Conservation (phyloP, 2,113 vertebrate species). For the Oncorhynchus clarkii region DNA sequence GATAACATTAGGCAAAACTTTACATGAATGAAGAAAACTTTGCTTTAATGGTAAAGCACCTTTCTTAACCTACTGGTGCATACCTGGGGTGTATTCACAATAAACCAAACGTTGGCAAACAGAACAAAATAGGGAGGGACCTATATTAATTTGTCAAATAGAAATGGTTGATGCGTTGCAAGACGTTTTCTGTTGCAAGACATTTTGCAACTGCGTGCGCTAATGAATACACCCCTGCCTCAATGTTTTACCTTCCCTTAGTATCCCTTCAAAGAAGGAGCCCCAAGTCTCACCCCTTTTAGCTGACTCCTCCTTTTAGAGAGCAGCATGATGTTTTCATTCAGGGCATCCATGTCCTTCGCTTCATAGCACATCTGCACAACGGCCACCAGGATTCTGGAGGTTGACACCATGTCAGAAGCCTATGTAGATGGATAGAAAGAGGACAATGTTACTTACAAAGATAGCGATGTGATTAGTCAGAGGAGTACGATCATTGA, state of each 20-base stretch:
- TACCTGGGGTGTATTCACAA: too few relatives aligned
- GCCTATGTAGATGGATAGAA: slow-evolving; percentile 73
- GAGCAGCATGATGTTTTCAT: slow-evolving; percentile 97
- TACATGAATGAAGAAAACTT: neutral
- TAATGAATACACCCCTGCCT: too few relatives aligned
- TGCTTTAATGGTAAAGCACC: neutral
- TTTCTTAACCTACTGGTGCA: too few relatives aligned
- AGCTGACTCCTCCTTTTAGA: slow-evolving; percentile 96
- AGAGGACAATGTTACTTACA: neutral
- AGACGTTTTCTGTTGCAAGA: too few relatives aligned
- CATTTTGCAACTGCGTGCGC: too few relatives aligned
- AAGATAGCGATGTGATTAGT: neutral
- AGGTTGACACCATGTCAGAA: slow-evolving; percentile 97
- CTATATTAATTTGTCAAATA: too few relatives aligned
- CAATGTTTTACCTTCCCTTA: neutral
- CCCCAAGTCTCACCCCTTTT: slow-evolving; percentile 82
- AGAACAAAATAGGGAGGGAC: too few relatives aligned
- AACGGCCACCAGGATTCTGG: slow-evolving; percentile 92
- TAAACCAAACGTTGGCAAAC: too few relatives aligned
- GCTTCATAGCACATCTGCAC: slow-evolving; percentile 97
- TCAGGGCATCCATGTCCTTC: slow-evolving; percentile 95
- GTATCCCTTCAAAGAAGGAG: neutral
- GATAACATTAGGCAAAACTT: neutral
- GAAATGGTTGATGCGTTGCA: too few relatives aligned
- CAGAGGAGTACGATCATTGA: neutral